Evolutionary conservation across 2,888 invertebrate species (phyloP).

Genomic region (Melanostoma scalare): DNA sequence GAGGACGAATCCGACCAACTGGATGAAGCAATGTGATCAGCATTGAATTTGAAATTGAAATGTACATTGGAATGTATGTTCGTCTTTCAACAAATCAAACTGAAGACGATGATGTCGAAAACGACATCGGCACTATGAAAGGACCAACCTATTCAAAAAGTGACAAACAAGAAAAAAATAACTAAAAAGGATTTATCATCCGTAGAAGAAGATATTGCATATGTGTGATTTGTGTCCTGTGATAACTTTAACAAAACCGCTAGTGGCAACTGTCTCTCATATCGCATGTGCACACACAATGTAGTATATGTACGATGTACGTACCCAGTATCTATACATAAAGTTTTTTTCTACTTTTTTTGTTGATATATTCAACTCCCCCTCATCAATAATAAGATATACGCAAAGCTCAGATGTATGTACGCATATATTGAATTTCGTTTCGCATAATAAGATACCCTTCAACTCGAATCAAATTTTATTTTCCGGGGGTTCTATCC

Average conservation of each 20-base stretch:
- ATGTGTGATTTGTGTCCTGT: conserved; percentile 53
- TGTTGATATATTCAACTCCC: conserved; percentile 16
- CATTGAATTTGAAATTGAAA: conserved; percentile 70
- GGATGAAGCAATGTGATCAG: conserved; percentile 61
- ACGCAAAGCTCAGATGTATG: conserved; percentile 63
- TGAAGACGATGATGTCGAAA: conserved; percentile 47
- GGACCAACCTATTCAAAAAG: conserved; percentile 28
- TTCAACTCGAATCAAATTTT: conserved; percentile 73
- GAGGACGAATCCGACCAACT: conserved; percentile 7
- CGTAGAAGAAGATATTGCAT: conserved; percentile 52
- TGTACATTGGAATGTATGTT: conserved; percentile 60
- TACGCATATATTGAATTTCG: conserved; percentile 69
- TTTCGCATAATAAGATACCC: conserved; percentile 72
- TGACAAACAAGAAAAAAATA: conserved; percentile 15
- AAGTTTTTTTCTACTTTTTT: conserved; percentile 4
- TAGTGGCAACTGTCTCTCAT: conserved; percentile 68
- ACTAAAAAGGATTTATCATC: conserved; percentile 64
- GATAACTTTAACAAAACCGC: conserved; percentile 52
- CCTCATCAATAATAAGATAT: conserved; percentile 69
- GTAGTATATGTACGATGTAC: conserved; percentile 22
- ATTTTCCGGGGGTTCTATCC: conserved; percentile 69
- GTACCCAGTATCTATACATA: conserved; percentile 3
- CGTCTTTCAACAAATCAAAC: conserved; percentile 64
- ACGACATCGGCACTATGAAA: conserved; percentile 24
- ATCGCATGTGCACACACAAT: conserved; percentile 41